Evolutionary conservation across 1,140 invertebrate species (phyloP), one percentile per base, ranked within the genome.

Genomic region (Asbolus verrucosus): DNA sequence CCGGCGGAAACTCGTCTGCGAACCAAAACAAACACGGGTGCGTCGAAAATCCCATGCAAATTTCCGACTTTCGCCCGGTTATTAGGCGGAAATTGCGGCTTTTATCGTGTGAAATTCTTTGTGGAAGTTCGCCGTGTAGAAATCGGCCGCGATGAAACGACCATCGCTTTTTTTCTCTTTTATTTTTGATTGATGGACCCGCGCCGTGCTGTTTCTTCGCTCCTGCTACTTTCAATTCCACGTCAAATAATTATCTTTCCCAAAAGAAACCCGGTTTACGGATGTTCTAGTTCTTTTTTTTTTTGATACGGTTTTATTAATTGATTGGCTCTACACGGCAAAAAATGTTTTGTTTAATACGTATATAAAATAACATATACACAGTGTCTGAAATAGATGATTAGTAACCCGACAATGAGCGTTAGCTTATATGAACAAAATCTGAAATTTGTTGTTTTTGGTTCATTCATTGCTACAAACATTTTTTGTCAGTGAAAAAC

Each of bases 1-100:
- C 15, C 14, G 13, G 14, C 24, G 36, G 8, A 13, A 71, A 65
- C 36, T 41, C 11, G 65, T 31, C 54, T 4, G 9, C 24, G 54
- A 11, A 24, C 13, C 31, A 30, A 63, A 65, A 65, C 43, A 68
- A 72, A 54, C 14, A 54, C 46, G 46, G 46, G 46, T 54, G 46
- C 6, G 19, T 24, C 46, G 46, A 54, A 54, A 54, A 54, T 11
- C 11, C 19, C 9, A 5, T 18, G 43, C 43, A 30, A 54, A 54
- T 30, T 54, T 24, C 15, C 43, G 5, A 18, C 16, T n/a, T 18
- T 1, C 0, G 21, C 6, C 18, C 6, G n/a, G n/a, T 9, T 54
- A 54, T 14, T 13, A 5, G 21, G 46, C 11, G 46, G 46, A 54
- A 54, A 54, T 54, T 14, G 46, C 46, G 46, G 43, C 46, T 54